Evolutionary conservation across 2,113 vertebrate species (phyloP).

Genomic region (Paralichthys olivaceus): DNA sequence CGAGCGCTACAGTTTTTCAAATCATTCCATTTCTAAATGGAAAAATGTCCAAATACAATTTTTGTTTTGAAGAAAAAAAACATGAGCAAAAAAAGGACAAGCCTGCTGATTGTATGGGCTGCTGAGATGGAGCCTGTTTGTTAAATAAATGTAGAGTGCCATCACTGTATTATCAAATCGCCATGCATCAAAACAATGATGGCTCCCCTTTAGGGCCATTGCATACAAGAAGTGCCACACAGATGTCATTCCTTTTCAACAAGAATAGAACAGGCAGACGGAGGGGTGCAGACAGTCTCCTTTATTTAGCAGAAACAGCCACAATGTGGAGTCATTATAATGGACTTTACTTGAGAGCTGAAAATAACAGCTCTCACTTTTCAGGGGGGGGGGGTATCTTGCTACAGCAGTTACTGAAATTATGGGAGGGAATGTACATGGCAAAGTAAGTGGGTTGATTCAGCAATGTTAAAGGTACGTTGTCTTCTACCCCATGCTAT

Average conservation of each 20-base stretch:
- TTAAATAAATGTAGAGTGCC: neutral
- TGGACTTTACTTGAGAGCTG: conserved; percentile 12
- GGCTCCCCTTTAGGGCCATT: conserved; percentile 45
- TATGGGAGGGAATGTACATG: neutral
- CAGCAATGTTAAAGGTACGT: neutral
- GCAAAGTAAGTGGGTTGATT: neutral
- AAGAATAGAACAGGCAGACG: conserved; percentile 11
- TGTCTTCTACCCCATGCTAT: neutral
- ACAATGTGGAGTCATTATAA: conserved; percentile 4
- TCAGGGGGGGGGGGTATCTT: neutral
- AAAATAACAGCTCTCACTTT: conserved; percentile 27
- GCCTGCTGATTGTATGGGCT: conserved; percentile 9
- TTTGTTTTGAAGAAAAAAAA: conserved; percentile 4
- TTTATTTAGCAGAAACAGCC: conserved; percentile 31
- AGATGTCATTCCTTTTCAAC: conserved; percentile 47
- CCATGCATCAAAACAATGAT: conserved; percentile 18
- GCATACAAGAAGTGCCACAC: conserved; percentile 28
- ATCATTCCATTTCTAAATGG: conserved; percentile 9
- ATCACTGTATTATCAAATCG: neutral
- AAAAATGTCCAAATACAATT: conserved; percentile 21
- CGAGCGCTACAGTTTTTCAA: conserved; percentile 16
- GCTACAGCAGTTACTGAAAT: neutral
- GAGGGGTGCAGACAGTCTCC: conserved; percentile 19
- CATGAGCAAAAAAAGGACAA: neutral
- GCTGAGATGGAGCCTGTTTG: neutral